phyloP scores from a whole-genome alignment of 1,140 invertebrate species.

The Drosophila elegans region DNA sequence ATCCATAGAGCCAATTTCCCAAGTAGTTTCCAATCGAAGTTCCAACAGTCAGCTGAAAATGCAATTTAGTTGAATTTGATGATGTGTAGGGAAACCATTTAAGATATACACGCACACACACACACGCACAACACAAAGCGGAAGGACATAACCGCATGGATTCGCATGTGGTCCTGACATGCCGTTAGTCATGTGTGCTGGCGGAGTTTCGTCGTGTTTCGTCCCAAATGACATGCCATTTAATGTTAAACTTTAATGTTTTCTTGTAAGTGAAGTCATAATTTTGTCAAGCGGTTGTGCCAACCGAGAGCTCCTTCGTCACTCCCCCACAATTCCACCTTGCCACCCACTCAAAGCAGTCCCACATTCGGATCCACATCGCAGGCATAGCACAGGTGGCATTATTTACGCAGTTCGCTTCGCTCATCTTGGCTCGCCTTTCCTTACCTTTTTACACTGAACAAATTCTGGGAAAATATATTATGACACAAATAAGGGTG shows the following conservation, averaged over 20 bases:
- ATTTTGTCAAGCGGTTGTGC: constrained; percentile 66
- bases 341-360: constrained; percentile 11
- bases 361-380: constrained; percentile 15
- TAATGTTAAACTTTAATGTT: constrained; percentile 84
- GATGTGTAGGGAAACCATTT: constrained; percentile 56
- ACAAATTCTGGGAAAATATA: not conserved
- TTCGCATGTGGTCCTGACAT: constrained; percentile 45
- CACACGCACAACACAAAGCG: not conserved
- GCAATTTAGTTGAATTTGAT: constrained; percentile 72
- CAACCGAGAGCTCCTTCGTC: constrained; percentile 1
- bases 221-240: constrained; percentile 80
- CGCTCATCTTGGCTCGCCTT: not conserved
- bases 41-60: constrained; percentile 47
- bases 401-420: constrained; percentile 59
- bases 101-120: constrained; percentile 18
- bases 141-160: constrained; percentile 42
- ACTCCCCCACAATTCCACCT: not conserved
- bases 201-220: constrained; percentile 57
- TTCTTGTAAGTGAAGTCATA: constrained; percentile 82
- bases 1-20: constrained; percentile 19
- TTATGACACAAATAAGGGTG: not conserved
- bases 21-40: constrained; percentile 58
- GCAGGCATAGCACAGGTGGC: constrained; percentile 55
- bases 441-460: constrained; percentile 5
- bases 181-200: constrained; percentile 43